phyloP scores from a whole-genome alignment of 2,113 vertebrate genomes.

The Grallaria varia region DNA sequence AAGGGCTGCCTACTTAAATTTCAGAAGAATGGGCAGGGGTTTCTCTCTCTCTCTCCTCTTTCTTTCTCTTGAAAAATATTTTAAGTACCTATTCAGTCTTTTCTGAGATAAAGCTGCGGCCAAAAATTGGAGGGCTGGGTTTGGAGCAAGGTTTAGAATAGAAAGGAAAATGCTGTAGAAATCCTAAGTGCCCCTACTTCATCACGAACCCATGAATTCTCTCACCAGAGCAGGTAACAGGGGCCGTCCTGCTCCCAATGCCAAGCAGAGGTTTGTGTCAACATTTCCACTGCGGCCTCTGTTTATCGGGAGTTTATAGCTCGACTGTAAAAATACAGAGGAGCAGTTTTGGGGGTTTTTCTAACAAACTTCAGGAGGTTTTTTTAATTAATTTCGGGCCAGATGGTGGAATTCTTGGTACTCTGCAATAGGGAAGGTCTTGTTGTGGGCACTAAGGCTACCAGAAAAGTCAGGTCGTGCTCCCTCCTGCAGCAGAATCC shows the following conservation, averaged over 20 bases:
- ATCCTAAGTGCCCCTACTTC: constrained; percentile 46
- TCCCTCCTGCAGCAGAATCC: neutral
- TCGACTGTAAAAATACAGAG: constrained; percentile 30
- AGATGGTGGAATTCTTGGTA: neutral
- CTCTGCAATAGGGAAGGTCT: neutral
- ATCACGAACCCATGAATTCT: neutral
- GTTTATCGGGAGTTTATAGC: constrained; percentile 13
- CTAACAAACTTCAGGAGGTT: neutral
- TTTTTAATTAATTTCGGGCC: neutral
- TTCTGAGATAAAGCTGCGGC: constrained; percentile 61
- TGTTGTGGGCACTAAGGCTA: neutral
- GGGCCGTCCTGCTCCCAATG: neutral
- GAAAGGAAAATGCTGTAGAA: constrained; percentile 46
- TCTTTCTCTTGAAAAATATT: constrained; percentile 73
- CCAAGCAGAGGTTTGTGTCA: neutral
- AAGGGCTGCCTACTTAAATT: constrained; percentile 83
- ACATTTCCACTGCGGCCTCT: neutral
- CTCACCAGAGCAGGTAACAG: constrained; percentile 51
- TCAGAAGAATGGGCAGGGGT: constrained; percentile 76
- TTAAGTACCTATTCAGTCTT: constrained; percentile 66
- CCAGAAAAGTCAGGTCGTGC: neutral
- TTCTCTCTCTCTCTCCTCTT: constrained; percentile 41
- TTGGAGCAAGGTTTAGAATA: constrained; percentile 41
- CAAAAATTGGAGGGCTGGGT: constrained; percentile 60
- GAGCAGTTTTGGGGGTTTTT: neutral